Evolutionary conservation across 92 coral and sea anemone species (phyloP), one percentile per base, ranked within the genome.

Genomic region (Zoanthus solanderi): DNA sequence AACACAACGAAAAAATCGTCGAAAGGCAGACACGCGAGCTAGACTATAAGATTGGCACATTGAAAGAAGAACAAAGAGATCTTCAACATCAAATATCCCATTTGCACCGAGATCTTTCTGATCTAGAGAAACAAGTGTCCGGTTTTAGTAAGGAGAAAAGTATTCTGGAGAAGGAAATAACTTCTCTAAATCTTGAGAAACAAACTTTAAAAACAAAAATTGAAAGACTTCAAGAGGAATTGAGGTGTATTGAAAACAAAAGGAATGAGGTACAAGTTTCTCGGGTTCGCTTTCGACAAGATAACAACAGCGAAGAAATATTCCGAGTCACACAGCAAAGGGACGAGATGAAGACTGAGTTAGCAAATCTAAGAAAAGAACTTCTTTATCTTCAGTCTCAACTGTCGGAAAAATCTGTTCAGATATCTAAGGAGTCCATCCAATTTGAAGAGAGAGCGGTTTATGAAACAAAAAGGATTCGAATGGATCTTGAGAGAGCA

Each of bases 401-500:
- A 63, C 10, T 57, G 37, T 72, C 87, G 16, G 78, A 84, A 12
- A 91, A 79, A 52, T 68, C 79, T 14, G 47, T 91, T 91, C 92
- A 89, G 58, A 44, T 78, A 77, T 76, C 94, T n/a, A 87, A 86
- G 48, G 92, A 95, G 50, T 61, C 89, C 1, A 28, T 73, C 15
- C 92, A 87, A 3, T 85, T 88, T 15, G 94, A 95, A 50, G 87
- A 90, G 14, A 87, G 80, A 30, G 93, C 89, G 12, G 88, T 95
- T 12, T 81, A 84, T 10, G 90, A 87, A 76, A 72, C 94, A 88
- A 95, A 95, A 68, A 90, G 78, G 84, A 94, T 87, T 13, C 76
- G 98, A 80, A 76, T 91, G 83, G 94, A 97, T 48, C 92, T 97
- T 3, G 98, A 97, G 88, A 95, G 84, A 37, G 80, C 68, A 13